Base-by-base conservation (phyloP, 2,888 invertebrate species). In the Spodoptera littoralis region DNA sequence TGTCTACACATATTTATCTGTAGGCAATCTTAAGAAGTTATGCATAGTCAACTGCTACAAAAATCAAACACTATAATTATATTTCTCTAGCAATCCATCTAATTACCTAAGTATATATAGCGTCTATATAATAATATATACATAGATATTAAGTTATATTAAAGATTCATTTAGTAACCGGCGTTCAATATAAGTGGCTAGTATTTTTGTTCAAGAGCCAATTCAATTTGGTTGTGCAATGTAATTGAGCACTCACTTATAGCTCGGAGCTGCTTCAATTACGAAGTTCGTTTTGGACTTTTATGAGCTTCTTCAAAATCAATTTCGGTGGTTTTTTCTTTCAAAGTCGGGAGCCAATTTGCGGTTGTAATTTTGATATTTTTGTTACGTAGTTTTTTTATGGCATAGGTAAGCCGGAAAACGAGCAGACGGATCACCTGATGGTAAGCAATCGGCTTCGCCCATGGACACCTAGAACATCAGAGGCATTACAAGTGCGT, bases 181-280 rank as follows among this genome's bases (percentile, higher is more conserved):
- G 60, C 68, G 56, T 74, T 64, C 65, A 51, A 54, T 77, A 74
- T 70, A 79, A 70, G 66, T 79, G 62, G 62, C 52, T 45, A 48
- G 50, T 73, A 76, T 70, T 65, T 77, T 64, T 50, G 76, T 70
- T 70, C 70, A 18, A 73, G 67, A 59, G 64, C 47, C 56, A 60
- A 67, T 79, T 65, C 47, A 73, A 69, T 70, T 76, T 69, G 41
- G 63, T 79, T 67, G 65, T 70, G 67, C 56, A 70, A 64, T 70
- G 67, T 77, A 79, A 79, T 79, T 77, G 77, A 79, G 64, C 65
- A 70, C 70, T 73, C 65, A 70, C 70, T 73, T 66, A 56, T 56
- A 24, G 46, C 66, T 64, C 27, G 42, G 36, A 58, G 61, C 59
- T 49, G 30, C 54, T 66, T 55, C 65, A 66, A 75, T 75, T 62